phyloP scores from a whole-genome alignment of 2,888 invertebrate genomes.

The Liopterus haemorrhoidalis region DNA sequence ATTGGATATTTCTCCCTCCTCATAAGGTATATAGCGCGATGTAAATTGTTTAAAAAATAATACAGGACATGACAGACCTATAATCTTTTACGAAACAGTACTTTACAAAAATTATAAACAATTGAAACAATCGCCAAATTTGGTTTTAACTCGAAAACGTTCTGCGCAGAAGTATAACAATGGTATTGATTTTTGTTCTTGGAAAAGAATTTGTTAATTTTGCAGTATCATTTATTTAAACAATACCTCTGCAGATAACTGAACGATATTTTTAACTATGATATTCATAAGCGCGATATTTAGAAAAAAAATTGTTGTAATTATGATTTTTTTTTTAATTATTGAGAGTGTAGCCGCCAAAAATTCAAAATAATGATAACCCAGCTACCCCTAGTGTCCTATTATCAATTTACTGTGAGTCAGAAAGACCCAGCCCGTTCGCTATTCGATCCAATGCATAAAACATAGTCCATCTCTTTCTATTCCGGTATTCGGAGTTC shows the following conservation, averaged over 20 bases:
- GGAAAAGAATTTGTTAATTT: too few relatives aligned
- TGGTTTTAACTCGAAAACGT: background rate
- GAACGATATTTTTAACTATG: too few relatives aligned
- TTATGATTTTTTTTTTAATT: background rate
- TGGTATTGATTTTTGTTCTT: too few relatives aligned
- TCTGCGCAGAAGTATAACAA: too few relatives aligned
- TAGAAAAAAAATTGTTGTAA: too few relatives aligned
- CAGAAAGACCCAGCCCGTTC: slow-evolving; percentile 42
- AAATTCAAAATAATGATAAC: slow-evolving; percentile 9
- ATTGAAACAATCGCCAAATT: slow-evolving; percentile 11
- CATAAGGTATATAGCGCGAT: slow-evolving; percentile 17
- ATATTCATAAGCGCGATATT: too few relatives aligned
- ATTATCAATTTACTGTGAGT: slow-evolving; percentile 50
- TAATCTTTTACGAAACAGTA: slow-evolving; percentile 18
- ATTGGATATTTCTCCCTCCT: slow-evolving; percentile 19
- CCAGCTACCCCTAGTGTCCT: slow-evolving; percentile 27
- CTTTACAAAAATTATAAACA: slow-evolving; percentile 17
- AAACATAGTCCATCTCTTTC: slow-evolving; percentile 45
- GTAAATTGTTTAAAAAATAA: slow-evolving; percentile 13
- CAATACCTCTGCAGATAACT: too few relatives aligned
- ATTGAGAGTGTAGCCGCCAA: too few relatives aligned
- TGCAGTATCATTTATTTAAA: too few relatives aligned
- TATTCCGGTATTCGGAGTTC: slow-evolving; percentile 48
- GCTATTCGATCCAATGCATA: slow-evolving; percentile 46
- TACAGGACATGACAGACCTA: slow-evolving; percentile 19